Base-by-base conservation (phyloP, 2,888 invertebrate species). In the Allophyes oxyacanthae region DNA sequence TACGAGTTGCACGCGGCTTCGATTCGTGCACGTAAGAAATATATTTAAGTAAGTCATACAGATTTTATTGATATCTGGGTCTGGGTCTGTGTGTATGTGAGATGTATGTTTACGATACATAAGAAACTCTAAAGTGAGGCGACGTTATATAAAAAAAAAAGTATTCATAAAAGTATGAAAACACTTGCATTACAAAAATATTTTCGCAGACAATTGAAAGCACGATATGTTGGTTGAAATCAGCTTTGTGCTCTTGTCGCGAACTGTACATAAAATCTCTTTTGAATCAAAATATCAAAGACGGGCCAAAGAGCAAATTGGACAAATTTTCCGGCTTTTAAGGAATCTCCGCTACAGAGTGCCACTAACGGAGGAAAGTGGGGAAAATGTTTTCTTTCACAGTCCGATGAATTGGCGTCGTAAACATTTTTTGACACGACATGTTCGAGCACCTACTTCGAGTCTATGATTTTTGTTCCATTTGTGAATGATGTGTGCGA, bases 251-350 rank as follows among this genome's bases (percentile, higher is more conserved):
- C 64, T 57, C 64, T 49, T 64, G 59, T 70, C 64, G 69, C 52
- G 64, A 77, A 75, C 75, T 69, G 73, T 75, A 78, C 73, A 75
- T 57, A 72, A 66, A 80, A 81, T 76, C 78, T 75, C 79, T 80
- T 84, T 82, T 81, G 81, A 85, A 82, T 84, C 81, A 77, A 81
- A 84, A 85, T 84, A 84, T 85, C 85, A 87, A 86, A 85, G 84
- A 72, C 72, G 64, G 64, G 72, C 75, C 74, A 72, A 75, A 74
- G 81, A 82, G 79, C 69, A 84, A 88, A 87, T 87, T 87, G 84
- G 82, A 82, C 83, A 86, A 86, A 87, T 87, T 88, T 88, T 86
- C 86, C 86, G 85, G 83, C 87, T 86, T 84, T 86, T 84, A 83
- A 82, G 78, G 78, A 82, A 81, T 84, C 79, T 76, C 63, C 64